Percentiles rank a stretch among this genome's conserved stretches.
These are phyloP conservation scores for Diaphora mendica DNA, from an alignment of 2,888 invertebrate genomes.

Conservation along the genomic window DNA sequence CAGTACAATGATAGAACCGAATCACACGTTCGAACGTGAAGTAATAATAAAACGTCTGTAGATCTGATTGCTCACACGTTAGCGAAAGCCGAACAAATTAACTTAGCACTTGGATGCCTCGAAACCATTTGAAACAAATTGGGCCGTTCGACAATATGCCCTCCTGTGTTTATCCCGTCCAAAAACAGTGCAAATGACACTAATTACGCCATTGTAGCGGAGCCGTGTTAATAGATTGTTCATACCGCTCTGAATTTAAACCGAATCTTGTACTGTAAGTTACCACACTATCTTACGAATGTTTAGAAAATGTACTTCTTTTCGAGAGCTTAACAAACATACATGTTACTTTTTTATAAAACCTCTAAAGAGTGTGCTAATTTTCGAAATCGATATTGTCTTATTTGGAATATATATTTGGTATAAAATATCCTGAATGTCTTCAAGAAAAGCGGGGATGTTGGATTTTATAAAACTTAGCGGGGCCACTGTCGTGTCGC, in stretches of 20 bases:
- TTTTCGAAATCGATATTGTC: not conserved
- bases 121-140: constrained; percentile 82
- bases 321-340: constrained; percentile 11
- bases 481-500: not conserved
- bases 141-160: constrained; percentile 76
- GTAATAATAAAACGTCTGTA: constrained; percentile 65
- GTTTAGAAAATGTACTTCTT: constrained; percentile 30
- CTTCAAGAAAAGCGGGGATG: not conserved
- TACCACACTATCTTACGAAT: constrained; percentile 24
- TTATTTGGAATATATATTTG: not conserved
- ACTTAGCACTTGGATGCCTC: constrained; percentile 79
- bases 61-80: constrained; percentile 81
- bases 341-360: constrained; percentile 8
- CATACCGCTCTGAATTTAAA: constrained; percentile 73
- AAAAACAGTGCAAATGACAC: constrained; percentile 85
- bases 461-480: not conserved
- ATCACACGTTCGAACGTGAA: constrained; percentile 60
- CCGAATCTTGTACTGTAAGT: constrained; percentile 39
- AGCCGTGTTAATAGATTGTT: constrained; percentile 76
- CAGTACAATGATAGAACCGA: constrained; percentile 63
- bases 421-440: not conserved
- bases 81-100: constrained; percentile 85
- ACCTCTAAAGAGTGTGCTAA: not conserved
- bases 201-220: constrained; percentile 79
- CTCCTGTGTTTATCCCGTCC: constrained; percentile 83